These are phyloP conservation scores for Atta colombica DNA, from an alignment of 1,140 invertebrate genomes.

Conservation along the genomic window DNA sequence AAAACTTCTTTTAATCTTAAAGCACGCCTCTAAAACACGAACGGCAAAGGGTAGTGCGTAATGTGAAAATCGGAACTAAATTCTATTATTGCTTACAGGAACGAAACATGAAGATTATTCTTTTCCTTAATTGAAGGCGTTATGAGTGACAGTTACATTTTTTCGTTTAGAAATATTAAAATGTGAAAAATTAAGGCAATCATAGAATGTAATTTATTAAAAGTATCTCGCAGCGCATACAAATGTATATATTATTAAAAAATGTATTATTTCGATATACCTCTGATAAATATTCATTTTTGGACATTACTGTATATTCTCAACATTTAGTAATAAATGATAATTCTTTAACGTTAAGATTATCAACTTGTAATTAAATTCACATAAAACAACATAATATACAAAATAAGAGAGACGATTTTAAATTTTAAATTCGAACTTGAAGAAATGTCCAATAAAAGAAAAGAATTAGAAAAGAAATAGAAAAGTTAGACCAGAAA, in stretches of 20 bases:
- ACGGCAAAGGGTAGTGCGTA: background rate
- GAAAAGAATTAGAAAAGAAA: background rate
- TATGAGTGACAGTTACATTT: conserved; percentile 6
- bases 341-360: background rate
- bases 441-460: background rate
- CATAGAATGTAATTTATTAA: background rate
- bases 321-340: background rate
- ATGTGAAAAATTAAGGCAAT: background rate
- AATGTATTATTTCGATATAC: background rate
- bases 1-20: no score
- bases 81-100: background rate
- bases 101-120: background rate
- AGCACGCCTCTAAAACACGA: background rate
- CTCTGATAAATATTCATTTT: conserved; percentile 2
- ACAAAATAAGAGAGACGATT: background rate
- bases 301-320: background rate
- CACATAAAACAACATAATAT: background rate
- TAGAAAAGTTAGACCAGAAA: background rate
- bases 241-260: background rate
- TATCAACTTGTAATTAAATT: background rate
- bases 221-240: background rate
- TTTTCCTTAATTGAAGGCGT: background rate
- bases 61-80: background rate
- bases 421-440: background rate
- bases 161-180: background rate